Evolutionary conservation across 2,797 vertebrate species (phyloP).

Genomic region (Pristis pectinata): DNA sequence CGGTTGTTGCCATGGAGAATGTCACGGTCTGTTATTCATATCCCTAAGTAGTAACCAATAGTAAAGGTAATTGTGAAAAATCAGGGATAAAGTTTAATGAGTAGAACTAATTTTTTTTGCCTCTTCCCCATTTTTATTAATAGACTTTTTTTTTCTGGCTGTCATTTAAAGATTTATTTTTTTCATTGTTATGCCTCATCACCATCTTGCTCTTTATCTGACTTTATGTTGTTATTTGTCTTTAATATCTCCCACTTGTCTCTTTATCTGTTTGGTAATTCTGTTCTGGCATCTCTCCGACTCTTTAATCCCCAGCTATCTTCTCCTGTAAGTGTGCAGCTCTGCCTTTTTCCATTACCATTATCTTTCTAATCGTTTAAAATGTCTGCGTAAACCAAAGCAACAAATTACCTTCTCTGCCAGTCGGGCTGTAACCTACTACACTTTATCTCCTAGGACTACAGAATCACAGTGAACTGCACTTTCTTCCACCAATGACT

Average conservation of each 20-base stretch:
- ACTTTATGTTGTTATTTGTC: neutral
- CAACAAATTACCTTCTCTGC: neutral
- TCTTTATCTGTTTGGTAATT: neutral
- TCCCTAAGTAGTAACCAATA: neutral
- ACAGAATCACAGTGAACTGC: too few relatives aligned
- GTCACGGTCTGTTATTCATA: neutral
- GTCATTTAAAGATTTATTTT: neutral
- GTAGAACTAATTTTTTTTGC: neutral
- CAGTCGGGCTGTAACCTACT: neutral
- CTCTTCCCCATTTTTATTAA: neutral
- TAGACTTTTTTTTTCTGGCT: neutral
- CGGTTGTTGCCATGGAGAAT: neutral
- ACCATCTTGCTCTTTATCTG: neutral
- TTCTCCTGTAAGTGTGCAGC: neutral
- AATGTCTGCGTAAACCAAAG: neutral
- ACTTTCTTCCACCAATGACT: neutral
- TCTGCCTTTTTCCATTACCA: neutral
- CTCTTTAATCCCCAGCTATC: neutral
- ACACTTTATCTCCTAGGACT: too few relatives aligned
- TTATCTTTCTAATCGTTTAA: neutral
- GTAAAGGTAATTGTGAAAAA: neutral
- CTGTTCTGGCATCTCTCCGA: neutral
- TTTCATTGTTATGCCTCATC: neutral
- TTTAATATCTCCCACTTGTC: neutral
- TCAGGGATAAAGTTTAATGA: neutral